Base-by-base conservation (phyloP, 2,797 vertebrate species). In the Aldrovandia affinis region DNA sequence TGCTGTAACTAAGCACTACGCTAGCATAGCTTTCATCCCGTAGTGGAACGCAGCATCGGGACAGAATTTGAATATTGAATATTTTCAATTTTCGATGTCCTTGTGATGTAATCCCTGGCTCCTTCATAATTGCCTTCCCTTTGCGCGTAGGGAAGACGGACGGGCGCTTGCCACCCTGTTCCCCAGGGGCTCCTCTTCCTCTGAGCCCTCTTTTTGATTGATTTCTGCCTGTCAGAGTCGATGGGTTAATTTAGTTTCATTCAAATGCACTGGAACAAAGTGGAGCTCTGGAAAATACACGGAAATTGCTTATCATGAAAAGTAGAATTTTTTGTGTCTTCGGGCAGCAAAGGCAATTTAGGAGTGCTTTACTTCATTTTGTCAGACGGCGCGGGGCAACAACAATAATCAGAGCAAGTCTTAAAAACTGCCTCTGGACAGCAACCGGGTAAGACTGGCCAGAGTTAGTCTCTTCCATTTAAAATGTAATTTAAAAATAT, bases 301-400 rank as follows among this genome's bases (percentile, higher is more conserved):
- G 84, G 33, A 39, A 14, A 39, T n/a, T 81, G 83, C 86, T 92
- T 86, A 92, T 90, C 87, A 78, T 3, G 0, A 65, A 50, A 42
- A 87, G 85, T 89, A 82, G 75, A 39, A 81, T 39, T 44, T 86
- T 86, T 86, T 81, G 65, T 18, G 39, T 81, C 91, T 88, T 80
- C 83, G 83, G 87, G 87, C 88, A 80, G 82, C 77, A 68, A 88
- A 89, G 85, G 85, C 86, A 89, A 91, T 88, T 91, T 89, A 86
- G 83, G 0, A 89, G 85, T 84, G 85, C 73, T 85, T 84, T 85
- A 83, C 86, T 84, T 81, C 85, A 68, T 80, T 85, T 33, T 15
- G 25, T 52, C 52, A 44, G 86, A 86, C 78, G 68, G 86, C 39
- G 55, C 75, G 80, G 83, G 86, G 84, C 88, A 80, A 78, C 84